Evolutionary conservation across 2,113 vertebrate species (phyloP).

Genomic region (Limanda limanda): DNA sequence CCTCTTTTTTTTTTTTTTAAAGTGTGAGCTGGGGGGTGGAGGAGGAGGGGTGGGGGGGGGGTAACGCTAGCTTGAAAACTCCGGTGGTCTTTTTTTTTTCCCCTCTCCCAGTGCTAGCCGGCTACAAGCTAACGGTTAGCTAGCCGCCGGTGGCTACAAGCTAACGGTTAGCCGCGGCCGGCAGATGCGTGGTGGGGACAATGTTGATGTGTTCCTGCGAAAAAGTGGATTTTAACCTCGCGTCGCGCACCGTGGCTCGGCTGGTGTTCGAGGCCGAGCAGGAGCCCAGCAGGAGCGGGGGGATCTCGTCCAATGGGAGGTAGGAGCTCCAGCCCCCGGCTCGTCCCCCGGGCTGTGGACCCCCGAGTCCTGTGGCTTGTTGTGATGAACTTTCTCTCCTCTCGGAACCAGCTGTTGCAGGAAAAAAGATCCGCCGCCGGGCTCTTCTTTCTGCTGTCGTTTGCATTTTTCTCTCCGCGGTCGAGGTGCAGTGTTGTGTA

Average conservation of each 20-base stretch:
- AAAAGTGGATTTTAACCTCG: slow-evolving; percentile 82
- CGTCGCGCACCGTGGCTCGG: slow-evolving; percentile 78
- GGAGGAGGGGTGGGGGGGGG: neutral
- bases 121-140: slow-evolving; percentile 51
- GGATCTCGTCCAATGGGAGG: slow-evolving; percentile 85
- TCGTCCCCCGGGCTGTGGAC: too few relatives aligned
- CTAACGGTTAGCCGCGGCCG: slow-evolving; percentile 55
- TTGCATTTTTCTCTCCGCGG: neutral
- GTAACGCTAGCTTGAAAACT: slow-evolving; percentile 34
- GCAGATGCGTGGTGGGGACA: slow-evolving; percentile 49
- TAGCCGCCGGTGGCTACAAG: too few relatives aligned
- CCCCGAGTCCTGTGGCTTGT: too few relatives aligned
- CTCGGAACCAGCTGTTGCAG: slow-evolving; percentile 3
- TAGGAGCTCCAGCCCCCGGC: slow-evolving; percentile 67
- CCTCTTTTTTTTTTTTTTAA: neutral
- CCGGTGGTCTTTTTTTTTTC: neutral
- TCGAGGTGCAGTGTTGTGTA: neutral
- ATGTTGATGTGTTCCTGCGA: slow-evolving; percentile 85
- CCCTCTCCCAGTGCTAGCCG: neutral
- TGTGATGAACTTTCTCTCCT: neutral
- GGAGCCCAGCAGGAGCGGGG: slow-evolving; percentile 76
- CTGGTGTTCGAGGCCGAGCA: slow-evolving; percentile 82
- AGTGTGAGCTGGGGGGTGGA: slow-evolving; percentile 29
- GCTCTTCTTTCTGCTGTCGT: neutral
- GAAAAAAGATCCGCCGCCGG: too few relatives aligned